These are phyloP conservation scores for Ectropis grisescens DNA, from an alignment of 1,140 invertebrate species.

Conservation along the genomic window DNA sequence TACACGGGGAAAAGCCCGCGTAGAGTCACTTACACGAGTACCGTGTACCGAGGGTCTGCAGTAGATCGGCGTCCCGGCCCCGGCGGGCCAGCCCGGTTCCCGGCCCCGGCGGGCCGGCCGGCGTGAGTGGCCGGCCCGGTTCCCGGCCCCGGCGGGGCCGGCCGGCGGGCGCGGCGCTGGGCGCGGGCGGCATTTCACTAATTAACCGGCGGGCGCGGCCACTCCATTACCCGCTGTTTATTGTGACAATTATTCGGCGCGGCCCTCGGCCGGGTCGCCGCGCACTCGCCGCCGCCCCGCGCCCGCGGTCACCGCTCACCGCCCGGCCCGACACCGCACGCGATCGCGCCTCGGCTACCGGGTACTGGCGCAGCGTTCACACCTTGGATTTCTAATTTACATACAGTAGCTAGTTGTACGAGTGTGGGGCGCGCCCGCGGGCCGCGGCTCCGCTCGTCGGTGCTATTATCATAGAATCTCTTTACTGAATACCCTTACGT, in stretches of 20 bases:
- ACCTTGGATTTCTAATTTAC: too few relatives aligned
- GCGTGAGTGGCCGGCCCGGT: too few relatives aligned
- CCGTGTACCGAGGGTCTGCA: too few relatives aligned
- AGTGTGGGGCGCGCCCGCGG: constrained; percentile 4
- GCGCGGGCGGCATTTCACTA: constrained; percentile 28
- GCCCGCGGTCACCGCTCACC: constrained; percentile 1
- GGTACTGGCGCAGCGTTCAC: constrained; percentile 9
- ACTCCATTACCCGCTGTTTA: constrained; percentile 45
- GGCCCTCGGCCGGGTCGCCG: constrained; percentile 1
- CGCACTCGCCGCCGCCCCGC: constrained; percentile 5
- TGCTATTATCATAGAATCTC: constrained; percentile 2
- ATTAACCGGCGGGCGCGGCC: constrained; percentile 36
- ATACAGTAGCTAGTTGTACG: too few relatives aligned
- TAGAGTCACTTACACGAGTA: too few relatives aligned
- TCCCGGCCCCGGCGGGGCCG: too few relatives aligned
- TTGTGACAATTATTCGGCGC: constrained; percentile 41
- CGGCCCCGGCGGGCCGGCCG: too few relatives aligned
- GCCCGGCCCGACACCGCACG: too few relatives aligned
- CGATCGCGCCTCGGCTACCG: constrained; percentile 7
- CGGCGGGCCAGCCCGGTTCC: too few relatives aligned
- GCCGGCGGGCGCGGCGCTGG: constrained; percentile 1
- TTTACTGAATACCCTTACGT: background rate
- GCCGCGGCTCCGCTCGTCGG: constrained; percentile 1
- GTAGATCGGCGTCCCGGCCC: too few relatives aligned
- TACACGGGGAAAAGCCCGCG: too few relatives aligned